Percentiles rank a stretch among this genome's conserved stretches.
phyloP scores from a whole-genome alignment of 2,888 invertebrate species.

The Imbricaverruca yamaguchii region DNA sequence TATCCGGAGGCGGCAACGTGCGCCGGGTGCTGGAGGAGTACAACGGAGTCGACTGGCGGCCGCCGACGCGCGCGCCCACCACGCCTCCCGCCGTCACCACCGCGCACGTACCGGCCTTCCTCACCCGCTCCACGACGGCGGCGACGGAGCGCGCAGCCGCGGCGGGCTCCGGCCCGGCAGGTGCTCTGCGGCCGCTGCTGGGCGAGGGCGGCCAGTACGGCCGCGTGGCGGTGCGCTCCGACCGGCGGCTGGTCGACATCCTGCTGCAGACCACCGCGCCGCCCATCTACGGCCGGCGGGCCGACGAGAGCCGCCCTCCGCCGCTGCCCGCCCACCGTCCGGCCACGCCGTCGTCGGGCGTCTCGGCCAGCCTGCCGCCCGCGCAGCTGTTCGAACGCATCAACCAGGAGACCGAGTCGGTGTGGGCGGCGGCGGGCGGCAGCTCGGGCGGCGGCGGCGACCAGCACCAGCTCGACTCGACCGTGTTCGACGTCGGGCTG shows the following conservation, averaged over 20 bases:
- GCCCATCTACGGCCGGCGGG: background rate
- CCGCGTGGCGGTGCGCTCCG: background rate
- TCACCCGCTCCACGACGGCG: background rate
- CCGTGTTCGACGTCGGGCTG: background rate
- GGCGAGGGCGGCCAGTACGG: background rate
- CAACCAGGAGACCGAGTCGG: background rate
- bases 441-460: background rate
- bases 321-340: no score
- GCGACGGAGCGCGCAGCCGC: background rate
- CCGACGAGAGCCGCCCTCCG: no score
- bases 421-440: conserved; percentile 1
- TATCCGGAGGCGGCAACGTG: background rate
- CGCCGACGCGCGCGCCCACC: background rate
- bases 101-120: background rate
- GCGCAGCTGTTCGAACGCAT: background rate
- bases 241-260: background rate
- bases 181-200: no score
- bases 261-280: background rate
- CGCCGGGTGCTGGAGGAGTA: background rate
- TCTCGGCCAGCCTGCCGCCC: background rate
- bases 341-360: background rate
- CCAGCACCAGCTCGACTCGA: background rate
- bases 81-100: background rate
- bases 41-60: background rate
- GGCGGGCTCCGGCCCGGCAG: background rate